Conservation (phyloP, 2,797 vertebrate species). For the Chloroceryle amazona region DNA sequence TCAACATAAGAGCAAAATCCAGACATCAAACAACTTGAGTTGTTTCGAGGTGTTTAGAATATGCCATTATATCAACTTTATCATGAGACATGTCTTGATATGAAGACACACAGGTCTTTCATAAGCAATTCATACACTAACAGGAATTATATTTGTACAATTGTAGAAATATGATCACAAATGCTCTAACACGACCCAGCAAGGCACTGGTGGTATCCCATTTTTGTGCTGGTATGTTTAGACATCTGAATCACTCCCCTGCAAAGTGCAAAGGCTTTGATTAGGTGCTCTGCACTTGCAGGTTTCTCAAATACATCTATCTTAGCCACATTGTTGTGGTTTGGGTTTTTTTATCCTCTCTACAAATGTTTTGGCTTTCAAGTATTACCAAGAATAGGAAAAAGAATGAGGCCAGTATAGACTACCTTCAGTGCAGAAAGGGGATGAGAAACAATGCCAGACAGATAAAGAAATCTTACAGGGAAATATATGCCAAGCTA, state of each 20-base stretch:
- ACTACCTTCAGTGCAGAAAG: not conserved
- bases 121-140: not conserved
- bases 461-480: not conserved
- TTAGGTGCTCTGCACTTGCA: not conserved
- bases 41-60: not conserved
- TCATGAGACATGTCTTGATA: not conserved
- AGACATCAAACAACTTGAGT: not conserved
- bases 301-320: not conserved
- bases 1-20: not conserved
- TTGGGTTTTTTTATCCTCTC: not conserved
- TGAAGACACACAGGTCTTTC: not conserved
- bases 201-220: not conserved
- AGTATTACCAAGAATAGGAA: not conserved
- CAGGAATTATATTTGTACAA: not conserved
- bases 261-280: not conserved
- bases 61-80: not conserved
- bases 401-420: not conserved
- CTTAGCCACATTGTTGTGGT: not conserved
- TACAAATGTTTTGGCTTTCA: not conserved
- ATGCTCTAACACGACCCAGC: not conserved
- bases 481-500: not conserved
- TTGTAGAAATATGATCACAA: not conserved
- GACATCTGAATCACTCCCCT: not conserved
- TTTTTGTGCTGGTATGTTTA: not conserved
- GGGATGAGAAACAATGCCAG: not conserved